phyloP scores from a whole-genome alignment of 2,113 vertebrate species.

The Apus apus region DNA sequence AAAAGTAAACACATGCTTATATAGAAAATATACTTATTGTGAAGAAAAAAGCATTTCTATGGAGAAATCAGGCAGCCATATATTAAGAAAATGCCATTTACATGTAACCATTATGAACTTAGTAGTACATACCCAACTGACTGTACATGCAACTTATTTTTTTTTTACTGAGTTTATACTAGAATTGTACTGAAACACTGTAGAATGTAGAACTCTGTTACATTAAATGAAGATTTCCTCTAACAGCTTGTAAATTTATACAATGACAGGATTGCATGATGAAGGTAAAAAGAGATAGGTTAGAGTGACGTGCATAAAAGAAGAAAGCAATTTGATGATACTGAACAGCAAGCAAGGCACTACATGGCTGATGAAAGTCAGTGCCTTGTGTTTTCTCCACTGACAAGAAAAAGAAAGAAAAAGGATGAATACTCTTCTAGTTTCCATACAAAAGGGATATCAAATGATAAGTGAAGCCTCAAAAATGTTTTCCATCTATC shows the following conservation, averaged over 20 bases:
- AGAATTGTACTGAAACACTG: not conserved
- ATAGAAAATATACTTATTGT: not conserved
- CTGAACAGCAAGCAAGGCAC: not conserved
- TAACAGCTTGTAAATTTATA: not conserved
- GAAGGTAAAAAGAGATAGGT: not conserved
- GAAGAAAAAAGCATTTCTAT: not conserved
- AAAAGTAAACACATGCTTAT: not conserved
- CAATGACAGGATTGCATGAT: not conserved
- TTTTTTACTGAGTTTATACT: not conserved
- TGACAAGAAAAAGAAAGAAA: not conserved
- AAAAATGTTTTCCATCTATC: not conserved
- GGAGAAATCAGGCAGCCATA: not conserved
- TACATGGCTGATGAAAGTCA: not conserved
- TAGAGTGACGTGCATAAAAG: not conserved
- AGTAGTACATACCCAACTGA: not conserved
- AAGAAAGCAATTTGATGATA: not conserved
- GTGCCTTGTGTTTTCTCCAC: not conserved
- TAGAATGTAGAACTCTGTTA: not conserved
- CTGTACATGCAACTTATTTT: not conserved
- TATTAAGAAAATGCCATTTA: not conserved
- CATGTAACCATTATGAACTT: not conserved
- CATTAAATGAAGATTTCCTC: not conserved
- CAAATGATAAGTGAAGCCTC: not conserved
- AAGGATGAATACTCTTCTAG: not conserved
- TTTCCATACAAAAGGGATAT: not conserved